These are phyloP conservation scores for Acyrthosiphon pisum DNA, from an alignment of 1,140 invertebrate genomes.

Conservation along the genomic window DNA sequence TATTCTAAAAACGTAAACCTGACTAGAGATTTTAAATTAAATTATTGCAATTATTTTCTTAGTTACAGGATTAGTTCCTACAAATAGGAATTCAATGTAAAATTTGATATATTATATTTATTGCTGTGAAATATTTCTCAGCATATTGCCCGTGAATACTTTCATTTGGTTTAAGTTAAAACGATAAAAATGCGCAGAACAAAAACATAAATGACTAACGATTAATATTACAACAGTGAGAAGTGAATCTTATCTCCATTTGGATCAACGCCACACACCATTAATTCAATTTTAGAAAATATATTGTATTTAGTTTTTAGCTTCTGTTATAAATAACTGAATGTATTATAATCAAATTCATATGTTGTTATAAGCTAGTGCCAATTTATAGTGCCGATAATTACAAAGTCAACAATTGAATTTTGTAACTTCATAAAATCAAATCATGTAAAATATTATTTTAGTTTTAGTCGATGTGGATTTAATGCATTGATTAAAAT, in stretches of 20 bases:
- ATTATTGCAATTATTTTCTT: background rate
- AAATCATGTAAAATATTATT: background rate
- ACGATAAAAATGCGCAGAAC: background rate
- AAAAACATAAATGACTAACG: background rate
- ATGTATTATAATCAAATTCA: background rate
- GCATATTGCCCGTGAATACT: background rate
- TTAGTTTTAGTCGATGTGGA: background rate
- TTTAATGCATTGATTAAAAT: background rate
- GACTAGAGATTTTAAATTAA: background rate
- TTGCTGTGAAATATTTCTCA: background rate
- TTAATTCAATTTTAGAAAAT: background rate
- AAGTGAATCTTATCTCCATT: background rate
- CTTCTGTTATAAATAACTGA: background rate
- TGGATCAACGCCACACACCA: background rate
- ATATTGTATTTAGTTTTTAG: no score
- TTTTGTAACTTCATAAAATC: background rate
- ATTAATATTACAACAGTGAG: background rate
- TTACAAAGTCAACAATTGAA: background rate
- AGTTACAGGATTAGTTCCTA: background rate
- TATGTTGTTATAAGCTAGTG: background rate
- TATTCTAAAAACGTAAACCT: background rate
- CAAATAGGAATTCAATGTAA: background rate
- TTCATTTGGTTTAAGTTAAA: background rate
- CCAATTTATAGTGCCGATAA: background rate
- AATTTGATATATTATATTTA: background rate